phyloP scores from a whole-genome alignment of 2,113 vertebrate species.

The Polyodon spathula region DNA sequence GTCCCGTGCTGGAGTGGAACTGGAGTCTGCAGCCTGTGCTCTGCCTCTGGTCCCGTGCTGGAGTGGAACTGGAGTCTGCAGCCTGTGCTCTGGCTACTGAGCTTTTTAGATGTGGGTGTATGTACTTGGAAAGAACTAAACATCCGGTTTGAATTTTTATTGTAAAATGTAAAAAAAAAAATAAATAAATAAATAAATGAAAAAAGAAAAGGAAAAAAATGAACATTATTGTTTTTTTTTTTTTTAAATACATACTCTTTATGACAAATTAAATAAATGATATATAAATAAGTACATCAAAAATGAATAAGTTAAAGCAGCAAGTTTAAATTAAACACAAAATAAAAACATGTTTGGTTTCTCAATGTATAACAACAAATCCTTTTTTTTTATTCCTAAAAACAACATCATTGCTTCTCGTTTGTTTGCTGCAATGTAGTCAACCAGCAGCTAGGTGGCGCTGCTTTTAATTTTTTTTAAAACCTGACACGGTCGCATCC shows the following conservation, averaged over 20 bases:
- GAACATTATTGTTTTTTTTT: constrained; percentile 61
- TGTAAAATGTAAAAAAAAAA: constrained; percentile 66
- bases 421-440: constrained; percentile 53
- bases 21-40: no score
- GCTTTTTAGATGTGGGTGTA: constrained; percentile 8
- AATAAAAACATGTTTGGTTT: constrained; percentile 60
- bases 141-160: constrained; percentile 64
- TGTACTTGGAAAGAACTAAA: constrained; percentile 27
- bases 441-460: constrained; percentile 45
- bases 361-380: constrained; percentile 56
- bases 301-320: constrained; percentile 44
- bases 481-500: no score
- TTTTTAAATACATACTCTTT: constrained; percentile 46
- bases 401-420: constrained; percentile 52
- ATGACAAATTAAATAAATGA: constrained; percentile 28
- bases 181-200: constrained; percentile 48
- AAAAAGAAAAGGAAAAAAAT: constrained; percentile 70
- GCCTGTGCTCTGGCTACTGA: constrained; percentile 2
- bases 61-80: constrained; percentile 24
- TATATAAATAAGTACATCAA: constrained; percentile 30
- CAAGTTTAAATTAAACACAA: constrained; percentile 60
- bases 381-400: constrained; percentile 42
- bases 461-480: no score
- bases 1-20: no score
- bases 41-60: no score